Evolutionary conservation across 2,797 vertebrate species (phyloP), one percentile per base, ranked within the genome.

Genomic region (Tinamus major): DNA sequence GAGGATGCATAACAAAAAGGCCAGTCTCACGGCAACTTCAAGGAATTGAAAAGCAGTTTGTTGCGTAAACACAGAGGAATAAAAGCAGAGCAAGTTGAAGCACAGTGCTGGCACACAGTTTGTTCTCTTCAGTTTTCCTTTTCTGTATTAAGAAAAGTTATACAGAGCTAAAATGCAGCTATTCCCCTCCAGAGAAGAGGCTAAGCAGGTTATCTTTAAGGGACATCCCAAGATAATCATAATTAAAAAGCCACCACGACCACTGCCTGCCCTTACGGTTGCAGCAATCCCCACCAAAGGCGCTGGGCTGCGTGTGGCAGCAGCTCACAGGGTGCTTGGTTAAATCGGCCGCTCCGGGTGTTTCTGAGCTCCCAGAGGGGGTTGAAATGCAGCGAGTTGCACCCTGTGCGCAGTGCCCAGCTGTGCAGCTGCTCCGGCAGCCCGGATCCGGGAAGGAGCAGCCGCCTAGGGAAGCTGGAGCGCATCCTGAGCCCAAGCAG

Each of bases 361-460:
- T 90, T 89, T 79, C 79, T 79, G 79, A 79, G 63, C 67, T 91
- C 92, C 91, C 69, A 53, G 87, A 93, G 95, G 87, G 90, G 59
- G 86, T 48, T 49, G 0, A 4, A 81, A 93, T 83, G 83, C 96
- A 94, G 71, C 69, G 92, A 93, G 85, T 70, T 82, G 92, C 91
- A 64, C 92, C 94, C 95, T 78, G 96, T 92, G 78, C 92, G 87
- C 91, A 94, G 39, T 79, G 95, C 77, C 92, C 95, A 96, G 94
- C 91, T 94, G 95, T 49, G 81, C 21, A 65, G 77, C 85, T 79
- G 51, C 77, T 17, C 5, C 35, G 51, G 91, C 63, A 91, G 85
- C 44, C 48, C 5, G 48, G 48, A 49, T 23, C 48, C 23, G 48
- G 48, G 10, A 49, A 49, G 48, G 9, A 23, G 48, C 48, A 23